Percentiles rank a stretch among this genome's conserved stretches.
Evolutionary conservation across 2,113 vertebrate genomes (phyloP).

Genomic region (Poeciliopsis occidentalis): DNA sequence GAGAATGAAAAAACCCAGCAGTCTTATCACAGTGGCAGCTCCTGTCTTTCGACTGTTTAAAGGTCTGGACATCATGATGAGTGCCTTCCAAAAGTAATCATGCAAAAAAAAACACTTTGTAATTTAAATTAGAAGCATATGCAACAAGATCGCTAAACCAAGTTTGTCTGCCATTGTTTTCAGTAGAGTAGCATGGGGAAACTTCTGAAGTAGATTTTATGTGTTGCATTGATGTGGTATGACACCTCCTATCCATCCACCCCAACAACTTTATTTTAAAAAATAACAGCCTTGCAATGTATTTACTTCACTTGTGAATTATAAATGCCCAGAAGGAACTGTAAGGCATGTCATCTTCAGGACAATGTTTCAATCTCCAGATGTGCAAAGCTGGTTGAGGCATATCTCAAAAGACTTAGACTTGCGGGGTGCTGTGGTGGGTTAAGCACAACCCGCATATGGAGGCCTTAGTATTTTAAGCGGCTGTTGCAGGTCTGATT

Average conservation of each 20-base stretch:
- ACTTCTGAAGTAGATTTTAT: background rate
- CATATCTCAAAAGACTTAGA: too few species aligned
- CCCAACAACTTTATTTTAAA: background rate
- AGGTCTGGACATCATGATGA: constrained; percentile 48
- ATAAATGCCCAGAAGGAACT: too few species aligned
- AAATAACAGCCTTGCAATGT: background rate
- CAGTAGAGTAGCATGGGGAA: background rate
- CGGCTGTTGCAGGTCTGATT: too few species aligned
- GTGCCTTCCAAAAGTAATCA: background rate
- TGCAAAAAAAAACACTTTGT: background rate
- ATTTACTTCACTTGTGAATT: too few species aligned
- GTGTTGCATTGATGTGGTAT: background rate
- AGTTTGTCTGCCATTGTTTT: background rate
- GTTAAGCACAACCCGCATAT: too few species aligned
- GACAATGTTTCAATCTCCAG: too few species aligned
- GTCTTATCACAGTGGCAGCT: constrained; percentile 50
- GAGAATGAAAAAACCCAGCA: constrained; percentile 32
- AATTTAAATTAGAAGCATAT: background rate
- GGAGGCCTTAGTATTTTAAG: too few species aligned
- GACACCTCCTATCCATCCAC: background rate
- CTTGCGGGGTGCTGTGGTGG: too few species aligned
- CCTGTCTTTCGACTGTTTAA: constrained; percentile 49
- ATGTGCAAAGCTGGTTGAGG: too few species aligned
- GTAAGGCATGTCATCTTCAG: too few species aligned
- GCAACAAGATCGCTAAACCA: background rate